Base-by-base conservation (phyloP, 1,140 invertebrate species). In the Temnothorax curvispinosus region DNA sequence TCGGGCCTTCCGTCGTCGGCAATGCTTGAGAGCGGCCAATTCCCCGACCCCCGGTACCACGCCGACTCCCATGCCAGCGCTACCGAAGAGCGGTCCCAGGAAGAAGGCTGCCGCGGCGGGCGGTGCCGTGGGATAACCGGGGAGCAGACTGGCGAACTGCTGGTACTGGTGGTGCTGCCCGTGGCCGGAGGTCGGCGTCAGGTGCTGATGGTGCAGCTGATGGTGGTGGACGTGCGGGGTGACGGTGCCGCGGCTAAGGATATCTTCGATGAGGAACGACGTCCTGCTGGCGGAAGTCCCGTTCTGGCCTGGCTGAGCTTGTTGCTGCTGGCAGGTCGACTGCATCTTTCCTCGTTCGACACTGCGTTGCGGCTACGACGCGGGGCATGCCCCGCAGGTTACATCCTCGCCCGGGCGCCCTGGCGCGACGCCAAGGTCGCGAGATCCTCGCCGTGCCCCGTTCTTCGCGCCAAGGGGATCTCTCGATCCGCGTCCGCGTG, bases 1-100 rank as follows among this genome's bases (percentile, higher is more conserved):
- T 69, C 99, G 96, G 0, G 99, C 99, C 96, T 99, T 99, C 89
- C 99, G 96, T 92, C 99, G 96, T 9, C 99, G 96, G 94, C 98
- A 99, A 91, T 99, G 98, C 94, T 99, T 98, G 52, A 98, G 95
- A 0, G 98, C 98, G 62, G 94, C 92, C 47, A 94, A 91, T 87
- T 95, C 94, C 50, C 92, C 90, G 71, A 94, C 93, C 11, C 93
- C 94, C 13, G 95, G 94, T 27, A 96, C 93, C 8, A 94, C 94
- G 8, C 94, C 92, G 64, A 94, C 96, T 76, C 91, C 95, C 94
- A 92, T 94, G 50, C 93, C 93, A 4, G 94, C 91, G 69, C 93
- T 93, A 47, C 93, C 91, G 65, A 95, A 95, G 47, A 95, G 89
- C 11, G 93, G 94, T 38, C 94, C 93, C 78, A 95, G 87, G 58